phyloP scores from a whole-genome alignment of 1,140 invertebrate species.

The Protaetia brevitarsis region DNA sequence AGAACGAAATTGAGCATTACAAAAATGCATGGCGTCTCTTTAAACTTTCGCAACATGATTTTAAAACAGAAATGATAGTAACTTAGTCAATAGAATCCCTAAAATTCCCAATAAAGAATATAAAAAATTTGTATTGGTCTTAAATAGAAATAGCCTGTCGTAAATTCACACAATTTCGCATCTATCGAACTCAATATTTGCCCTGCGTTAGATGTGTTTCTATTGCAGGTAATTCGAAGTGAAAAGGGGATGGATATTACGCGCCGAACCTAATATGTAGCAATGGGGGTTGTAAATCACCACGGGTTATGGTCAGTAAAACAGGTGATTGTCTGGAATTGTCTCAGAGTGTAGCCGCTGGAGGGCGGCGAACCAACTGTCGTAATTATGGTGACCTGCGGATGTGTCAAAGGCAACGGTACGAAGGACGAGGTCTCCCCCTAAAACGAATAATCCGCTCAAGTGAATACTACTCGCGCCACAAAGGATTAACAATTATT shows the following conservation, averaged over 20 bases:
- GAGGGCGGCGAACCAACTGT: slow-evolving; percentile 20
- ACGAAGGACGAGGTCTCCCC: slow-evolving; percentile 15
- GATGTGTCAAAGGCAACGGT: slow-evolving; percentile 29
- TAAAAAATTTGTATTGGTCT: background rate
- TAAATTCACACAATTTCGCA: background rate
- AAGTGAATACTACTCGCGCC: slow-evolving; percentile 21
- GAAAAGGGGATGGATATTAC: slow-evolving; percentile 12
- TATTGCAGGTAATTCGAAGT: slow-evolving; percentile 13
- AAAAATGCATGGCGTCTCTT: too few relatives aligned
- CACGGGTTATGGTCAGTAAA: slow-evolving; percentile 30
- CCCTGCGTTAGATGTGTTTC: background rate
- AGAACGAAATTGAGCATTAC: too few relatives aligned
- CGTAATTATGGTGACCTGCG: slow-evolving; percentile 30
- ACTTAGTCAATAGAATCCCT: too few relatives aligned
- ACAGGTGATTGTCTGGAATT: slow-evolving; percentile 31
- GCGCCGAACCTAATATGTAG: slow-evolving; percentile 11
- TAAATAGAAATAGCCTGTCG: background rate
- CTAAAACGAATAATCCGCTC: slow-evolving; percentile 27
- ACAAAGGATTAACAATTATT: slow-evolving; percentile 24
- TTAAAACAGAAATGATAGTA: too few relatives aligned
- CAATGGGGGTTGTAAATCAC: slow-evolving; percentile 27
- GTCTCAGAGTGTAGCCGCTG: slow-evolving; percentile 22
- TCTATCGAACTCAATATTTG: background rate
- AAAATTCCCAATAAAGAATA: background rate
- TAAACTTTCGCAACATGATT: too few relatives aligned